Conservation (phyloP, 1,140 invertebrate species). For the Riptortus pedestris region DNA sequence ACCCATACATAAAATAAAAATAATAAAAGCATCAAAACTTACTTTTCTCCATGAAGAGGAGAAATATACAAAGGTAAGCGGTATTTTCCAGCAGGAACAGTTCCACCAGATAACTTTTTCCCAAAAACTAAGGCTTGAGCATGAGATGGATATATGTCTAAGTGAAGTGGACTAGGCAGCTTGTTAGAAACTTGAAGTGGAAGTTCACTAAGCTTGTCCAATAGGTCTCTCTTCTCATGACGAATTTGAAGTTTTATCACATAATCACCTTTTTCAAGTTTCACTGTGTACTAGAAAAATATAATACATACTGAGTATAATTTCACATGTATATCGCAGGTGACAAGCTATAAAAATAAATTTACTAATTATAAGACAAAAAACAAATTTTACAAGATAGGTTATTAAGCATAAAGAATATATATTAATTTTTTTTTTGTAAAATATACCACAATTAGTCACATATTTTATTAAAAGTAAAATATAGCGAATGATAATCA, state of each 20-base stretch:
- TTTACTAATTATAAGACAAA: not conserved
- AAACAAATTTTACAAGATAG: slow-evolving; percentile 6
- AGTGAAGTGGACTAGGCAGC: slow-evolving; percentile 51
- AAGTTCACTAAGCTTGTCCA: slow-evolving; percentile 76
- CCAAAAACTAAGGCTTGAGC: slow-evolving; percentile 55
- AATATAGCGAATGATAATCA: no score
- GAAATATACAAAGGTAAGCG: slow-evolving; percentile 64
- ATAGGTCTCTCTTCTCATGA: slow-evolving; percentile 73
- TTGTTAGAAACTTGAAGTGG: slow-evolving; percentile 68
- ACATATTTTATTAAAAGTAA: no score
- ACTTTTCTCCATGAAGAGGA: slow-evolving; percentile 61
- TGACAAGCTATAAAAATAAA: slow-evolving; percentile 2
- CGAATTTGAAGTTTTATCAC: slow-evolving; percentile 72
- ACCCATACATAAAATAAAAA: no score
- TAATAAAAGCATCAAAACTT: no score
- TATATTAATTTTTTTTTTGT: no score
- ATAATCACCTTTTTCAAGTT: slow-evolving; percentile 95
- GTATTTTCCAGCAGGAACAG: slow-evolving; percentile 46
- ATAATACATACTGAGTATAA: no score
- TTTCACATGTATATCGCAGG: slow-evolving; percentile 1
- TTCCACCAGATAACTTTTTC: slow-evolving; percentile 52
- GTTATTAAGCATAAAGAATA: no score
- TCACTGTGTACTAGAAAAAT: slow-evolving; percentile 57
- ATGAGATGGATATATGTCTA: slow-evolving; percentile 47
- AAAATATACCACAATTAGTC: no score